Evolutionary conservation across 1,140 invertebrate species (phyloP).

Genomic region (Eurosta solidaginis): DNA sequence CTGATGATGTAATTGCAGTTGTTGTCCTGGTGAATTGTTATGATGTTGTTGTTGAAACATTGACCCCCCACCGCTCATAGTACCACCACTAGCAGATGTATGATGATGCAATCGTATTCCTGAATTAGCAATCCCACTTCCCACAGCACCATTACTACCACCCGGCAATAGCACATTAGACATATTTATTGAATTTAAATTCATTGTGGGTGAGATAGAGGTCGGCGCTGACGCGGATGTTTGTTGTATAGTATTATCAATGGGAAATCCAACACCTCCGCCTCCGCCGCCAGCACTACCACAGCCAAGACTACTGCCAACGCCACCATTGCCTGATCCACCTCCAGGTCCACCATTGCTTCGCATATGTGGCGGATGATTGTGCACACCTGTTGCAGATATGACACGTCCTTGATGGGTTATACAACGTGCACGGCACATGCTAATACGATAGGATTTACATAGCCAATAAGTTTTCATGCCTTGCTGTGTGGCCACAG

Average conservation of each 20-base stretch:
- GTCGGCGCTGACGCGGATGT: background rate
- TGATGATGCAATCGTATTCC: background rate
- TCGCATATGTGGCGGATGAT: conserved; percentile 58
- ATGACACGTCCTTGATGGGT: conserved; percentile 58
- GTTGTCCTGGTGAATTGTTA: background rate
- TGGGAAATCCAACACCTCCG: background rate
- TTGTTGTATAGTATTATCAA: background rate
- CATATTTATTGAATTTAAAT: background rate
- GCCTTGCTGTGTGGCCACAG: conserved; percentile 59
- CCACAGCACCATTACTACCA: background rate
- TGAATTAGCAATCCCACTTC: background rate
- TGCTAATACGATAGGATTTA: conserved; percentile 59
- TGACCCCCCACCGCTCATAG: conserved; percentile 25
- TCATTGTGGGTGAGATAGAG: background rate
- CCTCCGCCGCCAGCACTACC: background rate
- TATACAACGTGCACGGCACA: conserved; percentile 58
- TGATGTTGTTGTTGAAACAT: conserved; percentile 33
- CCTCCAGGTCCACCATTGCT: background rate
- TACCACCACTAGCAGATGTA: background rate
- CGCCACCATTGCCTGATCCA: background rate
- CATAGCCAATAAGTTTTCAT: conserved; percentile 61
- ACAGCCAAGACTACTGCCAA: background rate
- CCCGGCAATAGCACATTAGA: background rate
- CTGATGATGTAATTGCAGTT: conserved; percentile 27
- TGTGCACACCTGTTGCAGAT: conserved; percentile 58